Evolutionary conservation across 2,888 invertebrate species (phyloP).

Genomic region (Caenorhabditis angaria): DNA sequence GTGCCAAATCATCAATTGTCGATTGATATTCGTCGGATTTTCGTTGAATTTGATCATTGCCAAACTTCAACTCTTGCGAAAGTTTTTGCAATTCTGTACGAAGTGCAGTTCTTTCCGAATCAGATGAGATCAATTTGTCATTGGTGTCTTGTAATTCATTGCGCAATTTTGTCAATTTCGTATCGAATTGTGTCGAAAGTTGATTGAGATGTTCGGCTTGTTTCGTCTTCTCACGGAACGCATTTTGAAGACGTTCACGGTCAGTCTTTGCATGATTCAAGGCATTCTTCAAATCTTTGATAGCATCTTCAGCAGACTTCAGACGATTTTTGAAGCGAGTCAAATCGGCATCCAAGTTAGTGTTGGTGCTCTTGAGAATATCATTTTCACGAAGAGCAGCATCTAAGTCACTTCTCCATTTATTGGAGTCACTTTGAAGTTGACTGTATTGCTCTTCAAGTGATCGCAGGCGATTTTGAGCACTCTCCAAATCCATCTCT

Average conservation of each 20-base stretch:
- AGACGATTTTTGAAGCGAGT: constrained; percentile 59
- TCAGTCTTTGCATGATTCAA: constrained; percentile 62
- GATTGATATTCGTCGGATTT: constrained; percentile 70
- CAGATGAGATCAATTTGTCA: constrained; percentile 67
- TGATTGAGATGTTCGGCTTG: constrained; percentile 68
- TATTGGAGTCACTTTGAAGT: constrained; percentile 61
- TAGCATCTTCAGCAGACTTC: constrained; percentile 59
- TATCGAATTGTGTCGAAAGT: constrained; percentile 62
- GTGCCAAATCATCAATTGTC: constrained; percentile 67
- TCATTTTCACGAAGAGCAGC: constrained; percentile 62
- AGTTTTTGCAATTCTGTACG: constrained; percentile 61
- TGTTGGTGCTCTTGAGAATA: constrained; percentile 58
- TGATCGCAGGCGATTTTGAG: constrained; percentile 62
- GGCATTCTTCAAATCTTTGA: constrained; percentile 62
- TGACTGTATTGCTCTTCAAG: constrained; percentile 65
- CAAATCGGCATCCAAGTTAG: constrained; percentile 59
- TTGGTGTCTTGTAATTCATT: constrained; percentile 65
- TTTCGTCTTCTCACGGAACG: constrained; percentile 68
- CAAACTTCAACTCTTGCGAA: constrained; percentile 68
- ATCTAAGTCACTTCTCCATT: constrained; percentile 57
- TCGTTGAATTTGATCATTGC: constrained; percentile 69
- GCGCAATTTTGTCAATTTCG: constrained; percentile 62
- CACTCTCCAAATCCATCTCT: constrained; percentile 66
- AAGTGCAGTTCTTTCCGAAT: constrained; percentile 64
- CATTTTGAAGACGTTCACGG: constrained; percentile 66